Percentiles rank a stretch among this genome's conserved stretches.
Evolutionary conservation across 2,113 vertebrate genomes (phyloP).

Genomic region (Barnardius zonarius): DNA sequence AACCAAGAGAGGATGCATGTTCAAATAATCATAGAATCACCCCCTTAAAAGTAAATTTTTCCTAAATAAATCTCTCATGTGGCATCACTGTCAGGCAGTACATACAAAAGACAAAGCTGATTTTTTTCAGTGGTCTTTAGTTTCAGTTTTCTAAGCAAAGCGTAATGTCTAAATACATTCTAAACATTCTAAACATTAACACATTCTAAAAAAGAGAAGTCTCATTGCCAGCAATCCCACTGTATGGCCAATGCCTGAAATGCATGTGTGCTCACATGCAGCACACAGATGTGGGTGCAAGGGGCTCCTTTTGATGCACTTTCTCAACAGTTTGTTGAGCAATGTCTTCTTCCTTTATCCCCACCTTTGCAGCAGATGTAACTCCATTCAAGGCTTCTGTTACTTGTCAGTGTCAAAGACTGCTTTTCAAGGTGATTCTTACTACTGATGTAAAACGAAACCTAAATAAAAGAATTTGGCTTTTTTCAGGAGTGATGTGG

Average conservation of each 20-base stretch:
- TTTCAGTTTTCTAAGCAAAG: not conserved
- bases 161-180: not conserved
- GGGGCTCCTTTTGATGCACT: not conserved
- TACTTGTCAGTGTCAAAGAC: not conserved
- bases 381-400: not conserved
- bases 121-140: not conserved
- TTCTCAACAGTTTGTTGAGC: not conserved
- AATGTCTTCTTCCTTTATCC: not conserved
- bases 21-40: not conserved
- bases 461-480: not conserved
- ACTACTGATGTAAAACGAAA: not conserved
- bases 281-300: not conserved
- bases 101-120: not conserved
- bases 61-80: not conserved
- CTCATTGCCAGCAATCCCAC: not conserved
- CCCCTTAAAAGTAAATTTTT: not conserved
- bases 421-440: not conserved
- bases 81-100: not conserved
- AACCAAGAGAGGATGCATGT: not conserved
- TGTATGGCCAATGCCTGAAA: not conserved
- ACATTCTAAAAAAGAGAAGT: not conserved
- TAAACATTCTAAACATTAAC: no score
- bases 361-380: not conserved
- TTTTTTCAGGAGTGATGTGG: not conserved
- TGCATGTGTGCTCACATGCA: rapidly evolving